Conservation (phyloP, 2,888 invertebrate species). For the Chymomyza amoena region DNA sequence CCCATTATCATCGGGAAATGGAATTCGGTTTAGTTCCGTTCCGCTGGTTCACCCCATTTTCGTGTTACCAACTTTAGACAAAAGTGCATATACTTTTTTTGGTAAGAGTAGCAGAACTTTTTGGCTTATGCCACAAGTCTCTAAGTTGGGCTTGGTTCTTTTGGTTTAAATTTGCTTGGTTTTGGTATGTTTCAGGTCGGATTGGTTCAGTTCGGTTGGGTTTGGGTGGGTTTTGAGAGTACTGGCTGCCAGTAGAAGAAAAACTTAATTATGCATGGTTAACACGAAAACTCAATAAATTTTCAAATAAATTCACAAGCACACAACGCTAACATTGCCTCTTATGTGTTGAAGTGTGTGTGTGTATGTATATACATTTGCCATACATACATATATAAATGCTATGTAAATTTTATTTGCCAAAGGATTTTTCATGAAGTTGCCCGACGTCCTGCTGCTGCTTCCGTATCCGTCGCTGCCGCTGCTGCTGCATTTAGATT, state of each 20-base stretch:
- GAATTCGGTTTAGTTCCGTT: no score
- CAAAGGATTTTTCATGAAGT: constrained; percentile 69
- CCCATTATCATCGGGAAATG: no score
- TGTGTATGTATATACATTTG: neutral
- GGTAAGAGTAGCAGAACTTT: constrained; percentile 22
- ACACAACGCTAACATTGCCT: neutral
- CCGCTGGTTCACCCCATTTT: no score
- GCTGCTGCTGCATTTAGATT: constrained; percentile 64
- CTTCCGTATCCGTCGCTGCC: constrained; percentile 10
- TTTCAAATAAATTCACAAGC: constrained; percentile 70
- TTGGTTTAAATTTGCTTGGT: no score
- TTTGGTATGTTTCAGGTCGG: no score
- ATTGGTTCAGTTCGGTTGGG: neutral
- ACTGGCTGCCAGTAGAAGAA: constrained; percentile 18
- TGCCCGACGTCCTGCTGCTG: constrained; percentile 35
- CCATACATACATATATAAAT: constrained; percentile 6
- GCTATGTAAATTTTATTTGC: constrained; percentile 69
- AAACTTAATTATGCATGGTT: constrained; percentile 77
- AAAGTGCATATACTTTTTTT: neutral
- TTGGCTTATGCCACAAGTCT: constrained; percentile 40
- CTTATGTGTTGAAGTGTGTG: constrained; percentile 11
- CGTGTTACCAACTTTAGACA: no score
- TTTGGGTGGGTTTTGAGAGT: neutral
- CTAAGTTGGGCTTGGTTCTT: constrained; percentile 28
- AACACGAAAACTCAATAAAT: constrained; percentile 77